Evolutionary conservation across 2,888 invertebrate genomes (phyloP).

Genomic region (Cacoxenus indagator): DNA sequence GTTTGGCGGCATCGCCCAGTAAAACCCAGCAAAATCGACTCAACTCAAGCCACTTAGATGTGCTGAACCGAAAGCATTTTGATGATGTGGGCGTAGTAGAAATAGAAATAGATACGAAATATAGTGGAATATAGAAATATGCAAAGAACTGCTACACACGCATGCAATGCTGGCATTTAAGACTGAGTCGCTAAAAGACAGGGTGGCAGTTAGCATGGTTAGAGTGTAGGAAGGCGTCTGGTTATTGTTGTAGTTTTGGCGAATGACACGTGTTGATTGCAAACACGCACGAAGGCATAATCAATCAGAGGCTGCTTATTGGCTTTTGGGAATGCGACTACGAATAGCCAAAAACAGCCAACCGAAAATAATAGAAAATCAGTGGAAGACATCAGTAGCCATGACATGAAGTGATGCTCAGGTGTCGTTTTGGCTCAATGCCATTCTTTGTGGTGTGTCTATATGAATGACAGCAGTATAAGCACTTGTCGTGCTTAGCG

Average conservation of each 20-base stretch:
- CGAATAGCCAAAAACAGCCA: slow-evolving; percentile 40
- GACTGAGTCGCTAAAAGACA: neutral
- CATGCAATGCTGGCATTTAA: neutral
- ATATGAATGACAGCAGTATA: neutral
- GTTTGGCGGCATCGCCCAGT: neutral
- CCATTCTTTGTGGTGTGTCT: neutral
- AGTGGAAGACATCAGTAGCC: too few relatives aligned
- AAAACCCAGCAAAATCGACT: neutral
- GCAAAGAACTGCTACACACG: neutral
- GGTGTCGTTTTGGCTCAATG: neutral
- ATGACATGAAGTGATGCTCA: too few relatives aligned
- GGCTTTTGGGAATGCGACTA: slow-evolving; percentile 59
- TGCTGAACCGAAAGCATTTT: too few relatives aligned
- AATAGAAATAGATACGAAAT: too few relatives aligned
- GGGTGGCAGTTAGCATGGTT: neutral
- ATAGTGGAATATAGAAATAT: too few relatives aligned
- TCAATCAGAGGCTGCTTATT: slow-evolving; percentile 61
- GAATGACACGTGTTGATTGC: neutral
- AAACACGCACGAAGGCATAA: slow-evolving; percentile 41
- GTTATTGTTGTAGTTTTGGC: too few relatives aligned
- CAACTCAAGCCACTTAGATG: too few relatives aligned
- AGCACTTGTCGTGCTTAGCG: neutral
- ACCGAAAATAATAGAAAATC: slow-evolving; percentile 43
- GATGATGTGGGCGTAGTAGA: too few relatives aligned
- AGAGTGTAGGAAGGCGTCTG: too few relatives aligned